Evolutionary conservation across 1,140 invertebrate species (phyloP), one percentile per base, ranked within the genome.

Genomic region (Brachionus calyciflorus): DNA sequence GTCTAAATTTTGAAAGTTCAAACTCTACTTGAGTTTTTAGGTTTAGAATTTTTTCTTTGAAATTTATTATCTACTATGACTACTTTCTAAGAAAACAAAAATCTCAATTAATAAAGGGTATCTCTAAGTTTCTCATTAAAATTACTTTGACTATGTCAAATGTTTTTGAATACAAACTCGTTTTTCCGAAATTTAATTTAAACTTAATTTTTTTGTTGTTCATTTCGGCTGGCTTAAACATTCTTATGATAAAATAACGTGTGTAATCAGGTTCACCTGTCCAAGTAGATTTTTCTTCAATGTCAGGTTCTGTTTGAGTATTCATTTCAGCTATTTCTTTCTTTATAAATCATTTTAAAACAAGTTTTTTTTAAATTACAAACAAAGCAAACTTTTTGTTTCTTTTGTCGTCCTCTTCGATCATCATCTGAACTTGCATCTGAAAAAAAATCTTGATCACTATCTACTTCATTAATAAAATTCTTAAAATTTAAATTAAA

Each of bases 381-480:
- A 46, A 0, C 37, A 26, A 24, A 10, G 33, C 44, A 30, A 17
- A 41, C 69, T 24, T 49, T 49, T 21, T 55, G 30, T 73, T 73
- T 49, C n/a, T n/a, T n/a, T 21, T 41, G 7, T 5, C 33, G 1
- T 1, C 19, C 30, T 51, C 40, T 73, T 51, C 40, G 46, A 0
- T 37, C 46, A 33, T 17, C 26, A 3, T 73, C 51, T 49, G 69
- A 73, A 24, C 69, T 51, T 24, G 21, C 46, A 19, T 73, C 24
- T 33, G 69, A 73, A 30, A 73, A 73, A 30, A 73, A 41, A 30
- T 73, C 69, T 33, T 73, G 69, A 21, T 51, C 26, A 21, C 69
- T 73, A n/a, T 73, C 69, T 33, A 73, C 46, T 51, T 73, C 69
- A 41, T 40, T 41, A 24, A 73, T 55, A 17, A 41, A 51, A 19